Evolutionary conservation across 2,113 vertebrate species (phyloP).

Genomic region (Irena cyanogastra): DNA sequence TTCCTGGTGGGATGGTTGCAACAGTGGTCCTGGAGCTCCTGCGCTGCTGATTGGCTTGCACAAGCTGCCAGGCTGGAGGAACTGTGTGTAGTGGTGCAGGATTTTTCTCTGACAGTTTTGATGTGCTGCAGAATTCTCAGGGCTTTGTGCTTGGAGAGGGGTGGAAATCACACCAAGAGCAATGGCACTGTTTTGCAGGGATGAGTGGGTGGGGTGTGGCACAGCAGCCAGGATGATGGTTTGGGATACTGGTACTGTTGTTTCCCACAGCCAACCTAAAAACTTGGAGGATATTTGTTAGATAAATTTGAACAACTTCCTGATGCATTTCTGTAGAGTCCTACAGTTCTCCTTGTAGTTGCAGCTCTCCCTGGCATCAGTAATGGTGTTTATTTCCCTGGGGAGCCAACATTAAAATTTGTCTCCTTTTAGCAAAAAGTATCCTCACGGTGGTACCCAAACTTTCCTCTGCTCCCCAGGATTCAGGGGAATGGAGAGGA

Average conservation of each 20-base stretch:
- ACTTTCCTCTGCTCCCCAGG: background rate
- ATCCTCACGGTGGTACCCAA: fast-evolving
- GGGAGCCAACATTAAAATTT: background rate
- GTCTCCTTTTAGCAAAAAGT: background rate
- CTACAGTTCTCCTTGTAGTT: background rate
- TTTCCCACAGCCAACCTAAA: background rate
- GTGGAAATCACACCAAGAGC: background rate
- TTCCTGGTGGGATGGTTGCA: background rate
- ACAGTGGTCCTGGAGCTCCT: background rate
- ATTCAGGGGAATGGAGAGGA: background rate
- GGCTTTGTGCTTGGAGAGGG: background rate
- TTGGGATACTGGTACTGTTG: background rate
- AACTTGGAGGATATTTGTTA: background rate
- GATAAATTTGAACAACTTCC: background rate
- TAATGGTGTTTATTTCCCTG: background rate
- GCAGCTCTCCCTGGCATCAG: background rate
- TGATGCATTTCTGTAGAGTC: background rate
- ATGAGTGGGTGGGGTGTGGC: fast-evolving
- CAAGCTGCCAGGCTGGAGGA: background rate
- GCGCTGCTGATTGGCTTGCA: background rate
- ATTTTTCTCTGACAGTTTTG: background rate
- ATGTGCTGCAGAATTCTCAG: background rate
- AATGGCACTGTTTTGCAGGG: fast-evolving
- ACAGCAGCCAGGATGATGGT: fast-evolving
- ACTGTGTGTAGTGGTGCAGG: background rate